A percentile compares a stretch with the other conserved stretches of the same genome.
Evolutionary conservation across 1,140 invertebrate species (phyloP).

Genomic region (Lordiphosa clarofinis): DNA sequence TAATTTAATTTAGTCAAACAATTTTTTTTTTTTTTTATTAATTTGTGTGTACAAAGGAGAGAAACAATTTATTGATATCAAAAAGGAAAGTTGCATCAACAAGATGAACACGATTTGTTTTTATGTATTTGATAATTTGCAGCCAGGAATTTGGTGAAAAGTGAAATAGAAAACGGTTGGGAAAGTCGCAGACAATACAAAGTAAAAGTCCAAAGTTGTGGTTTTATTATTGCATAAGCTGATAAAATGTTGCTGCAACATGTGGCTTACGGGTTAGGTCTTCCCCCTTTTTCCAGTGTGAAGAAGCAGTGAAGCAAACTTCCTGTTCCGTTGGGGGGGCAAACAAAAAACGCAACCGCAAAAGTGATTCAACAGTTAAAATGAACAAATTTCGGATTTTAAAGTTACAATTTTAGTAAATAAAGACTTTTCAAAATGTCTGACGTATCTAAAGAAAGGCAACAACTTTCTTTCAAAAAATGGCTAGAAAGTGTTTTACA

Average conservation of each 20-base stretch:
- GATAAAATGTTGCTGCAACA: constrained; percentile 32
- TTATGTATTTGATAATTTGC: too few relatives aligned
- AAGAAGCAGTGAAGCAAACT: constrained; percentile 61
- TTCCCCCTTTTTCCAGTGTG: constrained; percentile 20
- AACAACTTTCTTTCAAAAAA: too few relatives aligned
- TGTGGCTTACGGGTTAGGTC: constrained; percentile 17
- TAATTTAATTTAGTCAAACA: constrained; percentile 20
- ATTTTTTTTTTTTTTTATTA: constrained; percentile 11
- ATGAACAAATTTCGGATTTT: too few relatives aligned
- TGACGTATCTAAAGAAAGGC: too few relatives aligned
- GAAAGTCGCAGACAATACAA: constrained; percentile 1
- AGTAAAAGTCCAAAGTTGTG: background rate
- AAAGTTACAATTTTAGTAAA: too few relatives aligned
- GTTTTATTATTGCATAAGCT: constrained; percentile 5
- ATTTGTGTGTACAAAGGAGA: constrained; percentile 22
- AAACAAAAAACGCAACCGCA: constrained; percentile 30
- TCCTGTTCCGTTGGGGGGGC: constrained; percentile 55
- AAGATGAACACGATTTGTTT: too few relatives aligned
- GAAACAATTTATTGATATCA: constrained; percentile 20
- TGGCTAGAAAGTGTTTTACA: too few relatives aligned
- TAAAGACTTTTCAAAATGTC: too few relatives aligned
- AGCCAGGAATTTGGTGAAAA: constrained; percentile 1
- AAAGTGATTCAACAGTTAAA: background rate
- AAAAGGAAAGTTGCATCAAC: constrained; percentile 27
- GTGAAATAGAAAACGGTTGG: background rate